Percentiles rank a stretch among this genome's conserved stretches.
These are phyloP conservation scores for Drosophila seclusa DNA, from an alignment of 2,888 invertebrate genomes.

Conservation along the genomic window DNA sequence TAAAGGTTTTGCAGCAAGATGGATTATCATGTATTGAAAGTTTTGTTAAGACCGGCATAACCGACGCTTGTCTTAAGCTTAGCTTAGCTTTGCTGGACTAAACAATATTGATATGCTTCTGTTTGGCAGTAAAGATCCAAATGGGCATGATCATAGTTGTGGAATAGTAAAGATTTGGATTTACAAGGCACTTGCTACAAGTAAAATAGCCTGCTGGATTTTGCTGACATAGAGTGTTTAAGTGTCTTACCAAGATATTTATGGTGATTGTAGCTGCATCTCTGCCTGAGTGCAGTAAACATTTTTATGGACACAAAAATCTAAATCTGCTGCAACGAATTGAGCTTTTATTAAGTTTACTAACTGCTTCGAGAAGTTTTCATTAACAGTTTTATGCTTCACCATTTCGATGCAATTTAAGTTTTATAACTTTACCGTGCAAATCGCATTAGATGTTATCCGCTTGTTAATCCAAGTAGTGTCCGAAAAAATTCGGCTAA, in stretches of 20 bases:
- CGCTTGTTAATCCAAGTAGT: slow-evolving; percentile 29
- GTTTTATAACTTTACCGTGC: slow-evolving; percentile 8
- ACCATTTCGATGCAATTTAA: not conserved
- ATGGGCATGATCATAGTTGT: not conserved
- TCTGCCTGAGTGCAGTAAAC: not conserved
- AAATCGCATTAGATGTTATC: slow-evolving; percentile 32
- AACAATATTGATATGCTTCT: no score
- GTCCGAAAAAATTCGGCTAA: slow-evolving; percentile 2
- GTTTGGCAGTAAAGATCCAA: not conserved
- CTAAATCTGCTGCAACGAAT: not conserved
- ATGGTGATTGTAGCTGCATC: not conserved
- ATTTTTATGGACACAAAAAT: not conserved
- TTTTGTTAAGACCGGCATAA: not conserved
- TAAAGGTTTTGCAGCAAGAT: not conserved
- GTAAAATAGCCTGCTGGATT: not conserved
- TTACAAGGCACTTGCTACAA: not conserved
- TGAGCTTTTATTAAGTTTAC: not conserved
- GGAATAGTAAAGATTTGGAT: not conserved
- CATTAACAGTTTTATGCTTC: not conserved
- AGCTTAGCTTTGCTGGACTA: not conserved
- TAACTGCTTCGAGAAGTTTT: not conserved
- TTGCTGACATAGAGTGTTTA: not conserved
- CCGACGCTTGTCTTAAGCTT: not conserved
- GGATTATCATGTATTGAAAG: not conserved
- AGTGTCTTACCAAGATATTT: not conserved